A percentile compares a stretch with the other conserved stretches of the same genome.
Evolutionary conservation across 2,113 vertebrate species (phyloP).

Genomic region (Gopherus evgoodei): DNA sequence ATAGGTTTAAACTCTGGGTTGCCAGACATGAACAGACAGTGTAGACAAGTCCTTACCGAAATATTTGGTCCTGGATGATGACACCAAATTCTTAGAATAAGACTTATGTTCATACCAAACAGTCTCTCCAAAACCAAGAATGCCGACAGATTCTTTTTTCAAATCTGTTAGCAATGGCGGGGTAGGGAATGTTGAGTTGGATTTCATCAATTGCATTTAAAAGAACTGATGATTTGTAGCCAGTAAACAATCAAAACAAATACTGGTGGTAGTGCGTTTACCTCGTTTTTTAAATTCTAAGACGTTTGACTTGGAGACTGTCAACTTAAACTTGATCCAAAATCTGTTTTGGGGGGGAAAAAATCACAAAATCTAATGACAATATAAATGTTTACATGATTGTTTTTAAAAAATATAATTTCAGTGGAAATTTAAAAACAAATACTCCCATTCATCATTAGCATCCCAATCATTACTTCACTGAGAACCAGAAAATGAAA

Average conservation of each 20-base stretch:
- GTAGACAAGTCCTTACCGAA: neutral
- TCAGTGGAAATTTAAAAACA: neutral
- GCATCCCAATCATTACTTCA: rapidly evolving
- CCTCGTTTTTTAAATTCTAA: neutral
- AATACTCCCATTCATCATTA: neutral
- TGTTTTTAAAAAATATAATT: neutral
- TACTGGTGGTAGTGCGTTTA: neutral
- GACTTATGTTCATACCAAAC: neutral
- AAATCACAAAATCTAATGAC: neutral
- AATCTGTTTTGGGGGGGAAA: neutral
- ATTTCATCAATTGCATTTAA: neutral
- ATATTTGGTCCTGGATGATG: neutral
- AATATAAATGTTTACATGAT: neutral
- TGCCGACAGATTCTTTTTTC: neutral
- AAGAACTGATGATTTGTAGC: neutral
- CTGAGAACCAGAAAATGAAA: neutral
- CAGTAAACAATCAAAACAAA: neutral
- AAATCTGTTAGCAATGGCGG: neutral
- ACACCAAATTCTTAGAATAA: neutral
- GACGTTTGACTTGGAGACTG: neutral
- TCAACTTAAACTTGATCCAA: neutral
- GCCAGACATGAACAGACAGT: neutral
- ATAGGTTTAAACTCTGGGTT: neutral
- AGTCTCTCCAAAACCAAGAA: neutral
- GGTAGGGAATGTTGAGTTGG: neutral